Percentiles rank a stretch among this genome's conserved stretches.
These are phyloP conservation scores for Molorchus minor DNA, from an alignment of 2,888 invertebrate genomes.

Conservation along the genomic window DNA sequence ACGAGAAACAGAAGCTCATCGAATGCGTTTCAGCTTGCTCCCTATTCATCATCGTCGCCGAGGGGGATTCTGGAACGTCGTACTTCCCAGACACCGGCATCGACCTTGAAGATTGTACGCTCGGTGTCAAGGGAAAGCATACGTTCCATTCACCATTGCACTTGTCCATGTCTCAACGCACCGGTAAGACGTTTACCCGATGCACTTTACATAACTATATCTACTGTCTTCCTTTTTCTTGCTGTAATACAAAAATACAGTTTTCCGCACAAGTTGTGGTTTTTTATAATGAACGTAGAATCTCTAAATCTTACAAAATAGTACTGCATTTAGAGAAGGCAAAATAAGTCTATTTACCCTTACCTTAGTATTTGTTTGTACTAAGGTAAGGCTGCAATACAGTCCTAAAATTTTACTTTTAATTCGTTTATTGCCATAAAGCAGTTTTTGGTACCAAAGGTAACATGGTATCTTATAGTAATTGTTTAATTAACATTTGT, in stretches of 20 bases:
- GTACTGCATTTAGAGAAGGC: no score
- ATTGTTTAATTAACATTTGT: no score
- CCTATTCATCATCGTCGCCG: slow-evolving; percentile 69
- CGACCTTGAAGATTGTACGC: slow-evolving; percentile 80
- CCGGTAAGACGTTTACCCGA: slow-evolving; percentile 57
- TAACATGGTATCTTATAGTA: no score
- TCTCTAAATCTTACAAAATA: no score
- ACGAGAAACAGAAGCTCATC: slow-evolving; percentile 70
- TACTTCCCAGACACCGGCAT: slow-evolving; percentile 82
- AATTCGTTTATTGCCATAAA: no score
- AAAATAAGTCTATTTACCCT: no score
- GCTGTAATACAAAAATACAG: slow-evolving; percentile 12
- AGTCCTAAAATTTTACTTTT: no score
- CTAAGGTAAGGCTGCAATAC: no score
- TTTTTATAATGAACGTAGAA: no score
- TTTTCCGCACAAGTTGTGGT: no score
- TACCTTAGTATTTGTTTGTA: no score
- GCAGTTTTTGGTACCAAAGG: no score
- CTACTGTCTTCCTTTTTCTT: neutral
- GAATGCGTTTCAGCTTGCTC: slow-evolving; percentile 73
- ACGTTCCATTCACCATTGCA: slow-evolving; percentile 75
- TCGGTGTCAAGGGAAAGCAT: slow-evolving; percentile 87
- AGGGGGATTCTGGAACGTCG: slow-evolving; percentile 73
- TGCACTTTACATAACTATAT: neutral
- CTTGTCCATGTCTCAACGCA: slow-evolving; percentile 67